A percentile compares a stretch with the other conserved stretches of the same genome.
phyloP scores from a whole-genome alignment of 2,888 invertebrate genomes.

The Ernsta delagoae region DNA sequence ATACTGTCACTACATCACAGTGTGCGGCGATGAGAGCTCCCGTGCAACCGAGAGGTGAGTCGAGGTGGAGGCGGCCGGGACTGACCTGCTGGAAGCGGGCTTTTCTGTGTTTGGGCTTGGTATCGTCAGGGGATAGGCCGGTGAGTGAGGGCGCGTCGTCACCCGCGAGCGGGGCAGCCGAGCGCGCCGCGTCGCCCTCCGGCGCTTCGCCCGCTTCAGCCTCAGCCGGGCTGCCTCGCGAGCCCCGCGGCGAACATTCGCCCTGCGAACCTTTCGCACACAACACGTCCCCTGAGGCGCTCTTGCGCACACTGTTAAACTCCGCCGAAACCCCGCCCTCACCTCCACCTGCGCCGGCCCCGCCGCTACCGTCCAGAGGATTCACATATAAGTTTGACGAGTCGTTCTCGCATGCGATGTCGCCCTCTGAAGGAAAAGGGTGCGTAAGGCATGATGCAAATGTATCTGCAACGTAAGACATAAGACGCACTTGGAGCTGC shows the following conservation, averaged over 20 bases:
- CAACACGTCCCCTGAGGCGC: constrained; percentile 91
- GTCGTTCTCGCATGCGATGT: constrained; percentile 88
- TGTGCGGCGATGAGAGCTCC: constrained; percentile 35
- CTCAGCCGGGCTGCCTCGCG: constrained; percentile 76
- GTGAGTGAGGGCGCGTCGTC: constrained; percentile 68
- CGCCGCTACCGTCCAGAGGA: constrained; percentile 89
- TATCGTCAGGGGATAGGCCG: constrained; percentile 83
- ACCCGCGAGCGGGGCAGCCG: constrained; percentile 72
- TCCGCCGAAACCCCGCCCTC: constrained; percentile 59
- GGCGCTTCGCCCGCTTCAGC: constrained; percentile 49
- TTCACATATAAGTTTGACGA: constrained; percentile 95
- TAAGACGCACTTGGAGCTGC: constrained; percentile 78
- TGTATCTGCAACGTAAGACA: constrained; percentile 93
- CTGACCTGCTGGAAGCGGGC: constrained; percentile 93
- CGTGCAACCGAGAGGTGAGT: constrained; percentile 25
- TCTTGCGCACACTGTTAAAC: constrained; percentile 89
- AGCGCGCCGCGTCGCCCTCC: constrained; percentile 66
- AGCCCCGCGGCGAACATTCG: constrained; percentile 77
- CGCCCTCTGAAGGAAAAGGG: constrained; percentile 95
- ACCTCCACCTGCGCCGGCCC: constrained; percentile 66
- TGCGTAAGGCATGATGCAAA: constrained; percentile 98
- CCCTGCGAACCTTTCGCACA: constrained; percentile 85
- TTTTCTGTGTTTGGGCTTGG: constrained; percentile 92
- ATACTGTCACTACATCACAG: constrained; percentile 36
- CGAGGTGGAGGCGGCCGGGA: constrained; percentile 38